A percentile compares a stretch with the other conserved stretches of the same genome.
These are phyloP conservation scores for Tauraco erythrolophus DNA, from an alignment of 2,113 vertebrate genomes.

Conservation along the genomic window DNA sequence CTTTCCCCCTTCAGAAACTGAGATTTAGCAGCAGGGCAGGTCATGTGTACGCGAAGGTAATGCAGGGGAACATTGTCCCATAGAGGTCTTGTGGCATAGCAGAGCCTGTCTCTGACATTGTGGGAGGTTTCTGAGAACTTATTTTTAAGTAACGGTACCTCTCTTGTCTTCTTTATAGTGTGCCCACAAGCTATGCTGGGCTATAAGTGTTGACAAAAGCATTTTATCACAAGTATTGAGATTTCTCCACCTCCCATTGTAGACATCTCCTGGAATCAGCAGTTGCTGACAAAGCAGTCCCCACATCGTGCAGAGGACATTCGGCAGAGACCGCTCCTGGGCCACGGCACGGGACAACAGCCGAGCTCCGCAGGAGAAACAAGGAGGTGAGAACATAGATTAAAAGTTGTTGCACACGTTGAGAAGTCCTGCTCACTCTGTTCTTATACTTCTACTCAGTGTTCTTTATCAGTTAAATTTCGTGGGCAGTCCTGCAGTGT, in stretches of 20 bases:
- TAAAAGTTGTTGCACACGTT: neutral
- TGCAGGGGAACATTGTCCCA: rapidly evolving
- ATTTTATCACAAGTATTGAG: neutral
- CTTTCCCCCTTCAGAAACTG: neutral
- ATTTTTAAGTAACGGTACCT: neutral
- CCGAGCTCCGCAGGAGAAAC: slow-evolving; percentile 72
- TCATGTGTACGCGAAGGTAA: neutral
- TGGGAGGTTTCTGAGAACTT: neutral
- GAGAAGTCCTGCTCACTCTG: neutral
- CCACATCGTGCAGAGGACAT: slow-evolving; percentile 23
- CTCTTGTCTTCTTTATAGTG: neutral
- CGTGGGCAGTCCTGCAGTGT: neutral
- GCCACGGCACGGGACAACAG: slow-evolving; percentile 70
- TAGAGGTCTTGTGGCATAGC: neutral
- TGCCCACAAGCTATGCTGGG: neutral
- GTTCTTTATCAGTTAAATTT: neutral
- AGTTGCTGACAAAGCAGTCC: slow-evolving; percentile 69
- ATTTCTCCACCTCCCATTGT: neutral
- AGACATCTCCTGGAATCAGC: slow-evolving; percentile 79
- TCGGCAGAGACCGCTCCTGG: slow-evolving; percentile 79
- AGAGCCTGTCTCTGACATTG: neutral
- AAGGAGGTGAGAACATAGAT: slow-evolving; percentile 76
- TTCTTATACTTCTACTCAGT: neutral
- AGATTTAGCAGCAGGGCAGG: neutral
- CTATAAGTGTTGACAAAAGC: neutral